Evolutionary conservation across 2,113 vertebrate species (phyloP).

Genomic region (Platysteira castanea): DNA sequence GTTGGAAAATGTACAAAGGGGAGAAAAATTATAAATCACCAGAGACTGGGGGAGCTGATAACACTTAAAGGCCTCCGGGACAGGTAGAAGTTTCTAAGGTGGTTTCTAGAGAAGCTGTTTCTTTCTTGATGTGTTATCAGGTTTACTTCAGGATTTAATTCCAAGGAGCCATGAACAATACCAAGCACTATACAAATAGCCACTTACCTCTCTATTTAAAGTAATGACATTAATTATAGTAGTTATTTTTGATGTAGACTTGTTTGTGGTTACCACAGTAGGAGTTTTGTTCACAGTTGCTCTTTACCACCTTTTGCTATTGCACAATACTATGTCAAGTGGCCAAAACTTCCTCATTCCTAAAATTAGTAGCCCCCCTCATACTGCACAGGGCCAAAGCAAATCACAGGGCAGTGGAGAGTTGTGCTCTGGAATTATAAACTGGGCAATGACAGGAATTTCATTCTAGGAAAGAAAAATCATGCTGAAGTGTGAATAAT

Average conservation of each 20-base stretch:
- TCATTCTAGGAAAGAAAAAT: neutral
- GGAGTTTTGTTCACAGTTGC: neutral
- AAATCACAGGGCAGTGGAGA: neutral
- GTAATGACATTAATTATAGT: neutral
- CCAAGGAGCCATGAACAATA: neutral
- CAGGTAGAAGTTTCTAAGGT: neutral
- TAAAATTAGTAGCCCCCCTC: neutral
- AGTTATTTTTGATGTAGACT: neutral
- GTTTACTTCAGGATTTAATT: neutral
- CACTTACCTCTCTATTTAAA: neutral
- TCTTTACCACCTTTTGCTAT: neutral
- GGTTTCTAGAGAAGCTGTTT: neutral
- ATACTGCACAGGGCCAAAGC: neutral
- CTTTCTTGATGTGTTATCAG: neutral
- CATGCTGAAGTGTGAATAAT: too few species aligned
- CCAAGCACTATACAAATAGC: neutral
- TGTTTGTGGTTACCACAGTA: neutral
- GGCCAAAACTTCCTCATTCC: neutral
- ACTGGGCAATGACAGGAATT: neutral
- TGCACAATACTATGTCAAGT: neutral
- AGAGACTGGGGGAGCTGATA: neutral
- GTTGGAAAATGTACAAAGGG: neutral
- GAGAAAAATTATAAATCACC: neutral
- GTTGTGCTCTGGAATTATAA: neutral
- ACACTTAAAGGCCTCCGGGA: neutral